Conservation (phyloP, 2,797 vertebrate species). For the Acomys russatus region DNA sequence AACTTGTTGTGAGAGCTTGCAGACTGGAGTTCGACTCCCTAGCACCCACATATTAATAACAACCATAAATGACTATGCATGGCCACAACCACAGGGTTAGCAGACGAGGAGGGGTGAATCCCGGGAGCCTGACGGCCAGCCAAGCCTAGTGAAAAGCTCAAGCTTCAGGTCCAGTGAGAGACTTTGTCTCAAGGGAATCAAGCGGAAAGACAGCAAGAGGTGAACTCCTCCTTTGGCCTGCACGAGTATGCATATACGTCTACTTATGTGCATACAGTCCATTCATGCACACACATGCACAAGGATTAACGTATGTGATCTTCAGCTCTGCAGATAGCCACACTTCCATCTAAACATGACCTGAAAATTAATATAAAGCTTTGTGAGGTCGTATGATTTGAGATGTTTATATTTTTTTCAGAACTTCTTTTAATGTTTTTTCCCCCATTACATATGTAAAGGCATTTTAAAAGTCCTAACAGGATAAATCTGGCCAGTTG, state of each 20-base stretch:
- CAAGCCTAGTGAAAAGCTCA: not conserved
- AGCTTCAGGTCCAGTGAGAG: not conserved
- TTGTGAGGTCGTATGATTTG: constrained; percentile 8
- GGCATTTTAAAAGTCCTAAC: constrained; percentile 32
- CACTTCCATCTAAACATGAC: constrained; percentile 6
- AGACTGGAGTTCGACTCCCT: not conserved
- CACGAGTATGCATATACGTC: not conserved
- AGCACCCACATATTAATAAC: not conserved
- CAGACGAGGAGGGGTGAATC: not conserved
- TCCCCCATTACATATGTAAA: constrained; percentile 6
- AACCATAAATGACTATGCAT: not conserved
- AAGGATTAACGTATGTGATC: not conserved
- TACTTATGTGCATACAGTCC: not conserved
- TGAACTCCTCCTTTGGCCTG: not conserved
- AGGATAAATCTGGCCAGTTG: constrained; percentile 46
- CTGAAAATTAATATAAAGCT: constrained; percentile 45
- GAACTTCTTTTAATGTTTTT: constrained; percentile 46
- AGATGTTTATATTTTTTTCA: not conserved
- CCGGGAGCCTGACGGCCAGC: not conserved
- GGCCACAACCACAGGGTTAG: not conserved
- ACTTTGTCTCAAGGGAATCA: not conserved
- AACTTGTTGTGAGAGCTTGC: not conserved
- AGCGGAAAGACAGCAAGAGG: not conserved
- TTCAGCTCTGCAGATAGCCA: not conserved
- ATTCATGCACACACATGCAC: not conserved